Conservation (phyloP, 1,140 invertebrate genomes). For the Medauroidea extradentata region DNA sequence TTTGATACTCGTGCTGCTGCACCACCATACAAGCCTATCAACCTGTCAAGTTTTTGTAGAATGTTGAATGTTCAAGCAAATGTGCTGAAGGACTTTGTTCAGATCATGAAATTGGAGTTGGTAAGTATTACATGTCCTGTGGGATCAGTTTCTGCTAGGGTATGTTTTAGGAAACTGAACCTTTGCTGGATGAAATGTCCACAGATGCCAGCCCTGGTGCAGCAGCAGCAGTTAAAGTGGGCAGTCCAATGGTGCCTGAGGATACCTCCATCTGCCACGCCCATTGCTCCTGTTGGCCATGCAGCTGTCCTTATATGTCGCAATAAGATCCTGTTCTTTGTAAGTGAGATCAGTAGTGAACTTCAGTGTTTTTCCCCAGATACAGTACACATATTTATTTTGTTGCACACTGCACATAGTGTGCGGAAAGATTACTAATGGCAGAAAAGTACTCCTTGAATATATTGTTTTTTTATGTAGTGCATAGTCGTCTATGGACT, state of each 20-base stretch:
- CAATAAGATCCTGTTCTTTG: conserved; percentile 86
- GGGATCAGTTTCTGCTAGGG: too few species aligned
- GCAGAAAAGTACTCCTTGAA: too few species aligned
- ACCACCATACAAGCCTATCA: conserved; percentile 85
- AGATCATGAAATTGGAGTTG: conserved; percentile 81
- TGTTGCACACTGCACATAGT: neutral
- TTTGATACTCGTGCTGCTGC: conserved; percentile 84
- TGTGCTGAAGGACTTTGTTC: conserved; percentile 86
- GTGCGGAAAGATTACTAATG: too few species aligned
- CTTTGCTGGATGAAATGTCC: too few species aligned
- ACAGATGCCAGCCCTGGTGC: conserved; percentile 55
- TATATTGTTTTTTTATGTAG: too few species aligned
- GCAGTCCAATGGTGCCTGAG: conserved; percentile 84
- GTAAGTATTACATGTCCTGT: conserved; percentile 32
- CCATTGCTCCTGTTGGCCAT: conserved; percentile 79
- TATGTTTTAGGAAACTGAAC: too few species aligned
- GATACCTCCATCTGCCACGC: conserved; percentile 78
- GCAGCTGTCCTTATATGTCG: conserved; percentile 76
- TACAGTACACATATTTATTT: neutral
- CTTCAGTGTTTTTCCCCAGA: neutral
- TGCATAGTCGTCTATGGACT: too few species aligned
- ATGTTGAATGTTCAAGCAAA: conserved; percentile 76
- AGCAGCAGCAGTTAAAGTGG: conserved; percentile 72
- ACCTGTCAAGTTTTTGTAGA: conserved; percentile 75
- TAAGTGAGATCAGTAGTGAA: conserved; percentile 48